Conservation (phyloP, 2,888 invertebrate genomes). For the Blastobasis adustella region DNA sequence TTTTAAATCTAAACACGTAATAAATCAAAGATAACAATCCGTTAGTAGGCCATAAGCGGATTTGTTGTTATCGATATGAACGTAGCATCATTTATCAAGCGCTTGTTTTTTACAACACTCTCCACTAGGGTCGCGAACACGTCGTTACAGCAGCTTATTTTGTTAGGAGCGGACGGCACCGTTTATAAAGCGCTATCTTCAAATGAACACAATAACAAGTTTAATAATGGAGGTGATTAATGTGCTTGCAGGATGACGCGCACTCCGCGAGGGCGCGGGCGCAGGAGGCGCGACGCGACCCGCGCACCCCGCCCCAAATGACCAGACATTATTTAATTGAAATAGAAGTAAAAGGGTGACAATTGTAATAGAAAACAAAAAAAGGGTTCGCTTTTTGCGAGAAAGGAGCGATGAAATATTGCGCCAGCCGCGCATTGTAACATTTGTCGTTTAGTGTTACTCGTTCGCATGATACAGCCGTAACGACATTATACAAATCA, state of each 20-base stretch:
- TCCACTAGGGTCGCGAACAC: constrained; percentile 55
- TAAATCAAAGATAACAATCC: constrained; percentile 2
- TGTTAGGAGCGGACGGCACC: constrained; percentile 68
- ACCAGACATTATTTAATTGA: constrained; percentile 76
- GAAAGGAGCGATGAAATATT: constrained; percentile 64
- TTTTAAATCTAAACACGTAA: neutral
- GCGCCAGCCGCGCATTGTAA: constrained; percentile 68
- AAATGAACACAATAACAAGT: constrained; percentile 72
- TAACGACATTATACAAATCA: too few species aligned
- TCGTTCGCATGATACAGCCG: constrained; percentile 19
- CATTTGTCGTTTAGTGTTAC: constrained; percentile 58
- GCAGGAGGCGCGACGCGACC: constrained; percentile 52
- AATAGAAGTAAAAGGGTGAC: constrained; percentile 72
- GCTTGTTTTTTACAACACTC: constrained; percentile 40
- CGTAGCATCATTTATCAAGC: constrained; percentile 53
- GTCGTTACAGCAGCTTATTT: constrained; percentile 70
- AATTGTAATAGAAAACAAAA: constrained; percentile 71
- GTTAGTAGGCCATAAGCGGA: constrained; percentile 26
- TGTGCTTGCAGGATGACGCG: constrained; percentile 71
- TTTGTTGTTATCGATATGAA: constrained; percentile 33
- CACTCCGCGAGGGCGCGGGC: constrained; percentile 39
- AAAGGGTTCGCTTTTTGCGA: constrained; percentile 65
- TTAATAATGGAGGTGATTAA: constrained; percentile 73
- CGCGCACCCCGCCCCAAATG: constrained; percentile 56
- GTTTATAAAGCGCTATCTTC: constrained; percentile 73